phyloP scores from a whole-genome alignment of 2,797 vertebrate genomes.

The Salmo trutta region DNA sequence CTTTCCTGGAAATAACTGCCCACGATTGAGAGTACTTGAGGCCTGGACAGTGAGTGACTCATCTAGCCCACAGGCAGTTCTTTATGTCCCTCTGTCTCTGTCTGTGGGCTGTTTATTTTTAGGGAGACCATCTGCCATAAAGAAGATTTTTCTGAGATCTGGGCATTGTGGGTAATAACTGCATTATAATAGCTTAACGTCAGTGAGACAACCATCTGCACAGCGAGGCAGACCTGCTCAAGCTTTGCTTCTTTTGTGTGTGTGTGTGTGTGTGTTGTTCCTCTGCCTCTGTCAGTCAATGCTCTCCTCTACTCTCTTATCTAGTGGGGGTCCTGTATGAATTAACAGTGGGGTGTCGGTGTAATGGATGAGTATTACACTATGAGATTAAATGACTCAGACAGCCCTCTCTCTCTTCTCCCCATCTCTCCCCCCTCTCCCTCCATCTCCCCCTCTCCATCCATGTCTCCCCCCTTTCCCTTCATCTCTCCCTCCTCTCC shows the following conservation, averaged over 20 bases:
- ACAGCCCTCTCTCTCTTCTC: constrained; percentile 26
- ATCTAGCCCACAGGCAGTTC: constrained; percentile 63
- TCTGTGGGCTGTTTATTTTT: constrained; percentile 58
- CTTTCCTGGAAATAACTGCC: constrained; percentile 7
- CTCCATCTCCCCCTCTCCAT: too few relatives aligned
- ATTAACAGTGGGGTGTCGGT: constrained; percentile 59
- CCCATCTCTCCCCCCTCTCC: too few relatives aligned
- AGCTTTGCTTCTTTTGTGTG: background rate
- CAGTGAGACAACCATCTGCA: constrained; percentile 8
- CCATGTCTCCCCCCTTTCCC: background rate
- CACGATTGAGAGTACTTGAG: constrained; percentile 8
- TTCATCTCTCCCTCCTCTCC: background rate
- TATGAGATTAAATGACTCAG: constrained; percentile 53
- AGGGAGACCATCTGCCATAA: constrained; percentile 59
- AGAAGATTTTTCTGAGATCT: constrained; percentile 21
- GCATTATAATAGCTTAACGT: constrained; percentile 25
- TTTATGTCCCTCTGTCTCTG: constrained; percentile 48
- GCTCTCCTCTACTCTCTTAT: constrained; percentile 23
- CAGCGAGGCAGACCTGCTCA: background rate
- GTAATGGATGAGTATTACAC: constrained; percentile 53
- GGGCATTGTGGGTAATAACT: constrained; percentile 21
- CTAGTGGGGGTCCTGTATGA: constrained; percentile 38
- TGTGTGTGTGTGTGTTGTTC: background rate
- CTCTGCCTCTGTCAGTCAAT: background rate
- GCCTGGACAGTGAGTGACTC: constrained; percentile 50